These are phyloP conservation scores for Megamerina dolium DNA, from an alignment of 2,888 invertebrate genomes.

Conservation along the genomic window DNA sequence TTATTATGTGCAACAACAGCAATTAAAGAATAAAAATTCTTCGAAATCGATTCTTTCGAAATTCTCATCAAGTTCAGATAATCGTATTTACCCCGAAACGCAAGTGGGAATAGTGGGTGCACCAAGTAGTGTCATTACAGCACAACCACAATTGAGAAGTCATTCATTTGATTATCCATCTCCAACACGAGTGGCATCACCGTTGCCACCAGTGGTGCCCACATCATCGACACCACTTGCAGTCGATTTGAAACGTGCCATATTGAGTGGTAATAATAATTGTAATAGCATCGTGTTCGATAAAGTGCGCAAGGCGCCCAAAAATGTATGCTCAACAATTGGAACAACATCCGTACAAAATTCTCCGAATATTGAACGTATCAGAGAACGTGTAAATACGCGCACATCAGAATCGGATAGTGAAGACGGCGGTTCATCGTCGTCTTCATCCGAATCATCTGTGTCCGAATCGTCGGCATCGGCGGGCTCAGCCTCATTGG, in stretches of 20 bases:
- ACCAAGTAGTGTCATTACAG: constrained; percentile 33
- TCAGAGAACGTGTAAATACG: neutral
- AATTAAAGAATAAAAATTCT: constrained; percentile 41
- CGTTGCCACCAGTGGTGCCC: constrained; percentile 25
- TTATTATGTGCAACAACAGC: constrained; percentile 45
- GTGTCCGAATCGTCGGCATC: constrained; percentile 21
- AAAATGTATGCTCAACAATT: constrained; percentile 1
- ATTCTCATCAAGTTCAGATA: constrained; percentile 38
- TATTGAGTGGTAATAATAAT: constrained; percentile 29
- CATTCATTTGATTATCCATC: constrained; percentile 38
- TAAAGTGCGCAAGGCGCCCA: too few species aligned
- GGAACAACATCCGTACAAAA: neutral
- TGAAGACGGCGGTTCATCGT: too few species aligned
- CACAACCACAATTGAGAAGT: constrained; percentile 29
- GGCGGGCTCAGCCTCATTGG: constrained; percentile 24
- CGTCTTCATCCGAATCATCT: constrained; percentile 6
- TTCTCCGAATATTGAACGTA: constrained; percentile 7
- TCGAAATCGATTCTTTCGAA: constrained; percentile 41
- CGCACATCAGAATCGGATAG: constrained; percentile 6
- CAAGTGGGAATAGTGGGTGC: constrained; percentile 28
- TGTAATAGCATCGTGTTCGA: too few species aligned
- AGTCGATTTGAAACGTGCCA: constrained; percentile 40
- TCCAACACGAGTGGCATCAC: constrained; percentile 30
- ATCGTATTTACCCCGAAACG: constrained; percentile 43
- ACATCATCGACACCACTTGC: constrained; percentile 26